Percentiles rank a stretch among this genome's conserved stretches.
phyloP scores from a whole-genome alignment of 92 coral and sea anemone genomes.

The Porites evermanni region DNA sequence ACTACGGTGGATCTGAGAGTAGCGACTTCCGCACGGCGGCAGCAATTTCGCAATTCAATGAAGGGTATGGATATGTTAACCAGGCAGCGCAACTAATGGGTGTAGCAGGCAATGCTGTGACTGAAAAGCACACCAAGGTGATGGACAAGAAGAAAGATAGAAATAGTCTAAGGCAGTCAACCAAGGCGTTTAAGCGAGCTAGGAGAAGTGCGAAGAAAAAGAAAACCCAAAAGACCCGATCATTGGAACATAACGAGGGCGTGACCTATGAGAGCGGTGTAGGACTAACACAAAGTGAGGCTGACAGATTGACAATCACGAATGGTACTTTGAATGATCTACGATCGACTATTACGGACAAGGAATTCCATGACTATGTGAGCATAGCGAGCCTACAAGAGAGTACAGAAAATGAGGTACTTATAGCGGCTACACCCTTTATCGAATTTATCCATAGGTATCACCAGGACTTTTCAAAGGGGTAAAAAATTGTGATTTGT shows the following conservation, averaged over 20 bases:
- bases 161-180: conserved; percentile 22
- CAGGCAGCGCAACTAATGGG: conserved; percentile 17
- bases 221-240: conserved; percentile 21
- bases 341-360: background rate
- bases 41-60: conserved; percentile 43
- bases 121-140: background rate
- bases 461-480: background rate
- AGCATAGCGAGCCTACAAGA: background rate
- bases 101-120: background rate
- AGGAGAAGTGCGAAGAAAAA: background rate
- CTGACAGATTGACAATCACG: background rate
- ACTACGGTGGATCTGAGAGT: conserved; percentile 50
- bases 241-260: conserved; percentile 31
- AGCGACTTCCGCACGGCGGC: conserved; percentile 50
- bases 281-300: conserved; percentile 17
- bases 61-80: conserved; percentile 17
- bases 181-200: conserved; percentile 5
- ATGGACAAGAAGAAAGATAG: conserved; percentile 21
- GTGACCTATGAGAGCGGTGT: conserved; percentile 24
- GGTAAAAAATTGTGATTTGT: no score
- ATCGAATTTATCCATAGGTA: background rate
- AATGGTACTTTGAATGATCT: conserved; percentile 35
- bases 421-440: background rate
- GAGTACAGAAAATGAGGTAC: background rate
- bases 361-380: conserved; percentile 1